phyloP scores from a whole-genome alignment of 2,113 vertebrate genomes.

The Sceloporus tristichus region DNA sequence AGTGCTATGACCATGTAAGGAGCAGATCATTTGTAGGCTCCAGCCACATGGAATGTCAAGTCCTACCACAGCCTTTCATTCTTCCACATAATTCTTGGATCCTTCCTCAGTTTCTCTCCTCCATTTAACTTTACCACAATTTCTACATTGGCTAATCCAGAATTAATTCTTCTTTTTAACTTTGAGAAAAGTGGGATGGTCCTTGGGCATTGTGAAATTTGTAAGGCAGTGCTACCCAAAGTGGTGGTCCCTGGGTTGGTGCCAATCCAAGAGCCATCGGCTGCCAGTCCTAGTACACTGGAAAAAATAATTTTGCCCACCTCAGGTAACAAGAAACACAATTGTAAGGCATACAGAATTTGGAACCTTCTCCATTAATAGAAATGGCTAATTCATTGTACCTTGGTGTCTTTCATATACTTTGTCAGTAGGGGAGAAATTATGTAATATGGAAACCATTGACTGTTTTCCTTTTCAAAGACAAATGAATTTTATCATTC shows the following conservation, averaged over 20 bases:
- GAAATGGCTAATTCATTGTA: neutral
- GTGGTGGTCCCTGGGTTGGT: no score
- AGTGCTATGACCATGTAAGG: conserved; percentile 7
- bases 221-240: neutral
- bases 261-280: no score
- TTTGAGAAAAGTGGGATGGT: neutral
- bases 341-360: no score
- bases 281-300: no score
- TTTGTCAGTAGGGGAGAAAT: neutral
- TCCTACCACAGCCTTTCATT: neutral
- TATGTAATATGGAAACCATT: neutral
- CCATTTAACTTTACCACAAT: neutral
- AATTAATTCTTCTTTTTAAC: neutral
- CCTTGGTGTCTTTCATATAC: neutral
- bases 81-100: neutral
- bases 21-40: neutral
- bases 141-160: neutral
- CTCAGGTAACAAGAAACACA: no score
- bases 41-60: neutral
- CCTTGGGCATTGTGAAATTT: neutral
- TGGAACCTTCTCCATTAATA: no score
- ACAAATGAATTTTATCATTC: neutral
- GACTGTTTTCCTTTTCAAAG: neutral
- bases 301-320: no score
- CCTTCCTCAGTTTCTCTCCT: neutral